phyloP scores from a whole-genome alignment of 2,797 vertebrate species.

The Capromys pilorides region DNA sequence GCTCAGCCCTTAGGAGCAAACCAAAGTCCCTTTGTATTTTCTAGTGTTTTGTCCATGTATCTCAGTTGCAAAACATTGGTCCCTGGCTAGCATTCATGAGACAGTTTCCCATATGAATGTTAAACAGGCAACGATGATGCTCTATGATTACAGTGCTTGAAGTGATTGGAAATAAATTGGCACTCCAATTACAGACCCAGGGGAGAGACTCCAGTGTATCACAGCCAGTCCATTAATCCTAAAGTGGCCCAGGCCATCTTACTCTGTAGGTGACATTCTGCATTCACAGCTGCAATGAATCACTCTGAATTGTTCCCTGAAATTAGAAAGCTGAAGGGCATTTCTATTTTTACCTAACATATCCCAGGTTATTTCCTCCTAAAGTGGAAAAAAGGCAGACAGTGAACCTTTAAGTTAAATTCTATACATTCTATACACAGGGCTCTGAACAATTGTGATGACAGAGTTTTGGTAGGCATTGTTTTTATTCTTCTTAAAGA shows the following conservation, averaged over 20 bases:
- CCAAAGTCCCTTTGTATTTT: constrained; percentile 62
- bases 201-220: constrained; percentile 85
- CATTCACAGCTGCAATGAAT: constrained; percentile 82
- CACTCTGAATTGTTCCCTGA: constrained; percentile 75
- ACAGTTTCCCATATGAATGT: constrained; percentile 84
- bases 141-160: constrained; percentile 88
- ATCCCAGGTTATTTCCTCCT: constrained; percentile 52
- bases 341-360: constrained; percentile 66
- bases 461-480: constrained; percentile 17
- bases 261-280: constrained; percentile 81
- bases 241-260: constrained; percentile 85
- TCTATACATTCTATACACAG: constrained; percentile 9
- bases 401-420: constrained; percentile 22
- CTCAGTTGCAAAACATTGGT: constrained; percentile 81
- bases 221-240: constrained; percentile 88
- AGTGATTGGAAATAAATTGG: constrained; percentile 90
- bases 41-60: constrained; percentile 78
- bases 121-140: constrained; percentile 87
- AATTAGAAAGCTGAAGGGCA: constrained; percentile 83
- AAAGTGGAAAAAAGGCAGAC: not conserved
- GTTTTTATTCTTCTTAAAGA: constrained; percentile 39
- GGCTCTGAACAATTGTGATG: not conserved
- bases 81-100: constrained; percentile 81
- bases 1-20: constrained; percentile 59
- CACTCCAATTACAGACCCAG: constrained; percentile 87